Evolutionary conservation across 2,888 invertebrate species (phyloP).

Genomic region (Amiota mariae): DNA sequence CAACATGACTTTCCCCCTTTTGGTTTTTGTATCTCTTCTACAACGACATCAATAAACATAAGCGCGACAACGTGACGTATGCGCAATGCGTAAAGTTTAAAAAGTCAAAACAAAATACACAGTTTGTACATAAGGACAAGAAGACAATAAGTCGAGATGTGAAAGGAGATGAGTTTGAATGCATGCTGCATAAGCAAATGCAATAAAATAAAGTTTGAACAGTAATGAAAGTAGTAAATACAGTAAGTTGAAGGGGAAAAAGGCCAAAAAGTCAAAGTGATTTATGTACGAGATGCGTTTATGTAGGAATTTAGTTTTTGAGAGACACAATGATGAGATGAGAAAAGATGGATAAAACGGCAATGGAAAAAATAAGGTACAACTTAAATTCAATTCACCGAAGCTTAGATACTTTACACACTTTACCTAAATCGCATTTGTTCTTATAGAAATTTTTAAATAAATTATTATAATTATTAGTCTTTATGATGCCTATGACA

Average conservation of each 20-base stretch:
- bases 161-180: not conserved
- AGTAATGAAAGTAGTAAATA: constrained; percentile 14
- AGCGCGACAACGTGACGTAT: constrained; percentile 6
- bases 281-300: not conserved
- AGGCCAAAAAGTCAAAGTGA: constrained; percentile 20
- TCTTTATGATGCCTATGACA: too few species aligned
- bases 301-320: not conserved
- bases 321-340: too few species aligned
- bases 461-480: too few species aligned
- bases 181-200: not conserved
- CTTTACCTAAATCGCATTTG: too few species aligned
- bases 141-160: too few species aligned
- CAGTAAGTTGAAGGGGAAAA: constrained; percentile 29
- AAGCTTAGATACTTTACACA: not conserved
- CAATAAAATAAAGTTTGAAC: not conserved
- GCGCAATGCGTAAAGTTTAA: constrained; percentile 16
- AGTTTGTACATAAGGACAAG: not conserved
- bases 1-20: too few species aligned
- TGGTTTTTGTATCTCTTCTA: too few species aligned
- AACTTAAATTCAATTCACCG: not conserved
- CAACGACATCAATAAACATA: not conserved
- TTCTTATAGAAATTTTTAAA: too few species aligned
- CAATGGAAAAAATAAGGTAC: not conserved
- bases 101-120: not conserved
- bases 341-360: too few species aligned